Evolutionary conservation across 2,113 vertebrate species (phyloP).

Genomic region (Carollia perspicillata): DNA sequence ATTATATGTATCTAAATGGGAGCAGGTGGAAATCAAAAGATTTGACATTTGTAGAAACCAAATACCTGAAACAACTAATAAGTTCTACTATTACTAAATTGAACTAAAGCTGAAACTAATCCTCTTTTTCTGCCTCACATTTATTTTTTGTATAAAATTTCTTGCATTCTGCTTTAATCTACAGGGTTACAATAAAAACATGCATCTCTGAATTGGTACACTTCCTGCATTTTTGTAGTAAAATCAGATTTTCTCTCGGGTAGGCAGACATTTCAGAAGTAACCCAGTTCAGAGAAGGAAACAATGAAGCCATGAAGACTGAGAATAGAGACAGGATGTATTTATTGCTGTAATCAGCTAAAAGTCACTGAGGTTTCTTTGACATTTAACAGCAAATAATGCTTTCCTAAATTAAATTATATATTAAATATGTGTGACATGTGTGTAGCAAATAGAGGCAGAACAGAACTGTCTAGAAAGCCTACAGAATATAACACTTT

Average conservation of each 20-base stretch:
- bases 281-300: neutral
- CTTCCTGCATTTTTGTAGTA: neutral
- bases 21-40: constrained; percentile 28
- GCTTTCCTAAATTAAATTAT: neutral
- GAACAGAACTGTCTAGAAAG: neutral
- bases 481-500: neutral
- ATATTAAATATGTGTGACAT: neutral
- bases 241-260: neutral
- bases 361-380: neutral
- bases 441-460: neutral
- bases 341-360: neutral
- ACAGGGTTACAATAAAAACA: neutral
- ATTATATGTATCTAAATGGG: neutral
- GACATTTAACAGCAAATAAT: neutral
- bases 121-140: neutral
- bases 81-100: neutral
- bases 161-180: neutral
- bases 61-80: neutral
- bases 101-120: neutral
- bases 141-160: neutral
- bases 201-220: neutral
- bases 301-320: neutral
- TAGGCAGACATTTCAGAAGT: neutral
- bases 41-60: constrained; percentile 6
- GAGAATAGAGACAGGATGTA: neutral